These are phyloP conservation scores for Emydura subglobosa DNA, from an alignment of 2,113 vertebrate genomes.

Conservation along the genomic window DNA sequence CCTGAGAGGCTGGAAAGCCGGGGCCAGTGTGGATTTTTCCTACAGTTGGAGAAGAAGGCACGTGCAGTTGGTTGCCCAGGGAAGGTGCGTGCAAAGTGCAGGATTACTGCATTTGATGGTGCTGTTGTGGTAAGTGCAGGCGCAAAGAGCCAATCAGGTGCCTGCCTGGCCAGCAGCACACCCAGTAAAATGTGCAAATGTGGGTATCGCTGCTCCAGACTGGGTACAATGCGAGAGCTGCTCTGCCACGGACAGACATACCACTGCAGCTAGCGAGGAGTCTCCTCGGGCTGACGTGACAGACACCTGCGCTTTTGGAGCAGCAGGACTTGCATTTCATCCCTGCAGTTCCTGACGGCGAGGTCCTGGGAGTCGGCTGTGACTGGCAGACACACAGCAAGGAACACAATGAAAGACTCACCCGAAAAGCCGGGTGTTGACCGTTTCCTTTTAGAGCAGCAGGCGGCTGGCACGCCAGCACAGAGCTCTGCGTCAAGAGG, in stretches of 20 bases:
- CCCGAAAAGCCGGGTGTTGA: not conserved
- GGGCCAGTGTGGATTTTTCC: not conserved
- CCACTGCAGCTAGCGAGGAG: not conserved
- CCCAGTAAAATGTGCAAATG: not conserved
- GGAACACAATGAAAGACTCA: not conserved
- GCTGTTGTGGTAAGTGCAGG: fast-evolving
- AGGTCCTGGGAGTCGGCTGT: not conserved
- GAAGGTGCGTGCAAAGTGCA: fast-evolving
- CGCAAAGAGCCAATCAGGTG: not conserved
- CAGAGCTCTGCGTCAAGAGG: not conserved
- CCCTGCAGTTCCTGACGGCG: not conserved
- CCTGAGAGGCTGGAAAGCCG: fast-evolving
- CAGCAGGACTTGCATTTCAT: not conserved
- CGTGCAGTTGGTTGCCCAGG: not conserved
- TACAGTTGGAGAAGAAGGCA: fast-evolving
- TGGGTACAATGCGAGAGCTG: too few species aligned
- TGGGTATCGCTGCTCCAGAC: too few species aligned
- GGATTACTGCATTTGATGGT: fast-evolving
- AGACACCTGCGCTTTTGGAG: not conserved
- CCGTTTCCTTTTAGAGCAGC: not conserved
- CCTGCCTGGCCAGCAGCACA: not conserved
- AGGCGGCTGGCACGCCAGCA: not conserved
- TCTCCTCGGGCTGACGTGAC: not conserved
- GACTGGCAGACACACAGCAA: not conserved
- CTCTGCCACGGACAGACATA: too few species aligned